Conservation (phyloP, 2,113 vertebrate species). For the Heterocephalus glaber region DNA sequence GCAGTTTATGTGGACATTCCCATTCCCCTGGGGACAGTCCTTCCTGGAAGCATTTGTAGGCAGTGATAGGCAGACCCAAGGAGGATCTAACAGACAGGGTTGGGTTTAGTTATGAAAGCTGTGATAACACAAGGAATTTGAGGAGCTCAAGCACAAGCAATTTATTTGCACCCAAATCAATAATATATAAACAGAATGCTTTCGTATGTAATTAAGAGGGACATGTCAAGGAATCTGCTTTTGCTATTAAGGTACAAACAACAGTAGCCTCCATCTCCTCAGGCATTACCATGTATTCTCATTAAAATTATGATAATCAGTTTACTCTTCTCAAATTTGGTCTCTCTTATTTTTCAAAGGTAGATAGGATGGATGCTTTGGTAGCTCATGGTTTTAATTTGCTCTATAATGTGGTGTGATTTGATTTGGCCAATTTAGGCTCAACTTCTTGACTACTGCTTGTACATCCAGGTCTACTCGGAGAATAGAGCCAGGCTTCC, state of each 20-base stretch:
- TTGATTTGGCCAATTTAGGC: neutral
- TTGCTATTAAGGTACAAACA: neutral
- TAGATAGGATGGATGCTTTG: neutral
- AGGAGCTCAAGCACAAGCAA: neutral
- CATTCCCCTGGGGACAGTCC: neutral
- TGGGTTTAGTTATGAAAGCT: neutral
- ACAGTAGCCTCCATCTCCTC: neutral
- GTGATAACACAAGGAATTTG: neutral
- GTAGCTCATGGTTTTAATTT: neutral
- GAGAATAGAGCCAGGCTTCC: neutral
- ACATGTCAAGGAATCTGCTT: neutral
- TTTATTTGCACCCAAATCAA: constrained; percentile 50
- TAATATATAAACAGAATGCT: neutral
- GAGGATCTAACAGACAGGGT: neutral
- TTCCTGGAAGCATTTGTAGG: neutral
- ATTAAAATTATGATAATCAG: neutral
- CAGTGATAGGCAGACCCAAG: neutral
- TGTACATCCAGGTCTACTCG: neutral
- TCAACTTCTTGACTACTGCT: neutral
- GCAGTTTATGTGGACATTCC: neutral
- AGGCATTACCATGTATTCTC: neutral
- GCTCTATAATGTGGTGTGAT: neutral
- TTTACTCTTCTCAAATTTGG: neutral
- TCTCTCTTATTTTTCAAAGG: constrained; percentile 12
- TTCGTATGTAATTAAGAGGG: neutral